phyloP scores from a whole-genome alignment of 2,888 invertebrate species.

The Drosophila diplacantha region DNA sequence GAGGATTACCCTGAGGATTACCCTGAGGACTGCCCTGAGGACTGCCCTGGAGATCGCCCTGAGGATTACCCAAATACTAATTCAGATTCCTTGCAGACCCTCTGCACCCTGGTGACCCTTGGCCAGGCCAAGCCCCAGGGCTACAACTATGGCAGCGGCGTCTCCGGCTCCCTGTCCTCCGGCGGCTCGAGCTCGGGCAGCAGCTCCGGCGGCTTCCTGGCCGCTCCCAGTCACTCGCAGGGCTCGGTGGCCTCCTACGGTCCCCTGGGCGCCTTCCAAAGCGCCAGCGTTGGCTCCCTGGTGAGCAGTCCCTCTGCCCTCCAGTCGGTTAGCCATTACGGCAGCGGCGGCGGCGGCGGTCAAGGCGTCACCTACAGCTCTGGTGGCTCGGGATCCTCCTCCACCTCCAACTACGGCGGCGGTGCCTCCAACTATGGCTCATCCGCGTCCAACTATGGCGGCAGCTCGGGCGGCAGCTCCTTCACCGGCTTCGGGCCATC shows the following conservation, averaged over 20 bases:
- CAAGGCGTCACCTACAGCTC: constrained; percentile 20
- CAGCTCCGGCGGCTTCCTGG: constrained; percentile 30
- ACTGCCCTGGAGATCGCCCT: not conserved
- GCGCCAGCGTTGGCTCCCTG: constrained; percentile 58
- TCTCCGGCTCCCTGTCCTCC: constrained; percentile 55
- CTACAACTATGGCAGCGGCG: constrained; percentile 68
- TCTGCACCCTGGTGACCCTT: constrained; percentile 59
- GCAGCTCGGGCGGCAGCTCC: constrained; percentile 19
- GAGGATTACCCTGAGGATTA: not conserved
- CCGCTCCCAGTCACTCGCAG: constrained; percentile 48
- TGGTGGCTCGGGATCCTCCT: constrained; percentile 14
- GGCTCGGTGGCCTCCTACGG: constrained; percentile 53
- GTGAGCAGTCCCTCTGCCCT: constrained; percentile 30
- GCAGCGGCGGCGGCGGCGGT: constrained; percentile 14
- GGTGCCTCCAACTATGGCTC: constrained; percentile 25
- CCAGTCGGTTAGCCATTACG: constrained; percentile 9
- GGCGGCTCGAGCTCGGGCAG: constrained; percentile 13
- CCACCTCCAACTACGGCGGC: not conserved
- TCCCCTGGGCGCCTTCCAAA: constrained; percentile 54
- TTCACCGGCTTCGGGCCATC: constrained; percentile 49
- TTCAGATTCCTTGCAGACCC: constrained; percentile 43
- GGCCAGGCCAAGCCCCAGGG: constrained; percentile 70
- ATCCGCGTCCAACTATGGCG: constrained; percentile 21
- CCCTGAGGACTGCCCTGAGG: too few species aligned
- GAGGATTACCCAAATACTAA: not conserved